Percentiles rank a stretch among this genome's conserved stretches.
Conservation (phyloP, 2,888 invertebrate genomes). For the Sialis lutaria region DNA sequence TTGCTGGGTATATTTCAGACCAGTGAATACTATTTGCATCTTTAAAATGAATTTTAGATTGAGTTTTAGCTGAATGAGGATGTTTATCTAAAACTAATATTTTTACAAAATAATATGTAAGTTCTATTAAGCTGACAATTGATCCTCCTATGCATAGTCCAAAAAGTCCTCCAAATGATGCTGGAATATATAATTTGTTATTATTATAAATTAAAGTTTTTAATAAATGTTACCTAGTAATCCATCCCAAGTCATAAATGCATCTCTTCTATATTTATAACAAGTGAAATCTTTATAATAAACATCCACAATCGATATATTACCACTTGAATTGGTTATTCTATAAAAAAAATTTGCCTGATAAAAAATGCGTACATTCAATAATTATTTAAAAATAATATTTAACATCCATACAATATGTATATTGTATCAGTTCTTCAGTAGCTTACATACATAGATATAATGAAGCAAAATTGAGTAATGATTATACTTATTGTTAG, state of each 20-base stretch:
- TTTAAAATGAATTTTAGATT: not conserved
- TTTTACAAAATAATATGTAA: not conserved
- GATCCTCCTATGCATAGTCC: constrained; percentile 3
- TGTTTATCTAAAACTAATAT: not conserved
- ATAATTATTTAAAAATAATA: too few species aligned
- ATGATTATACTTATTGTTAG: too few species aligned
- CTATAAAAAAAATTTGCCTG: too few species aligned
- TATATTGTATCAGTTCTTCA: too few species aligned
- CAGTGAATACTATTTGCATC: not conserved
- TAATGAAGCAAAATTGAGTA: too few species aligned
- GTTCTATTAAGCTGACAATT: not conserved
- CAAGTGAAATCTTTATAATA: constrained; percentile 11
- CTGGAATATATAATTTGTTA: not conserved
- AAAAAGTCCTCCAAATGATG: constrained; percentile 2
- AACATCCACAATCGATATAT: constrained; percentile 6
- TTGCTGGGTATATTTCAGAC: not conserved
- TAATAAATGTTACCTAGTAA: constrained; percentile 10
- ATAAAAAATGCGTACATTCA: too few species aligned
- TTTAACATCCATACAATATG: too few species aligned
- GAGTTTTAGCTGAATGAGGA: not conserved
- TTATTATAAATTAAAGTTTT: not conserved
- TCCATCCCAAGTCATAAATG: constrained; percentile 12
- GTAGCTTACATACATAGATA: too few species aligned
- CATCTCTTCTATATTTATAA: constrained; percentile 12
- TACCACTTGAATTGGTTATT: too few species aligned